Base-by-base conservation (phyloP, 92 coral and sea anemone genomes). In the Bergia puertoricense region DNA sequence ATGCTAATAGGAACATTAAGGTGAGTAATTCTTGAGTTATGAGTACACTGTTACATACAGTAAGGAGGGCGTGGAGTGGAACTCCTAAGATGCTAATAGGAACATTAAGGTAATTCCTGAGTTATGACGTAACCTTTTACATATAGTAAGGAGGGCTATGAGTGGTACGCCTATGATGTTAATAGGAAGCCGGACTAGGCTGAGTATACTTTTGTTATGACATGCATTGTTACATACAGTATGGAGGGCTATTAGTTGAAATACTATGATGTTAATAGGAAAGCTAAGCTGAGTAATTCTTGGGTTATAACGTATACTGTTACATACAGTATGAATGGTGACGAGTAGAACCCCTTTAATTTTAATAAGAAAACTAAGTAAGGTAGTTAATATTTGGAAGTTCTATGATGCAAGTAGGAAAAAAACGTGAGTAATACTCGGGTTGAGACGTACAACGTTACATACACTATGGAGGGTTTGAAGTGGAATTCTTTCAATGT, bases 401-500 rank as follows among this genome's bases (percentile, higher is more conserved):
- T 48, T 39, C 41, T 6, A 72, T 23, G 76, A 40, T 72, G 72
- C 15, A 8, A 15, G 15, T 66, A n/a, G 72, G 18, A 2, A 66
- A 48, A 48, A 4, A 8, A 48, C 5, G 23, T 62, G 37, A 82
- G 76, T 13, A 68, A 69, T 16, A 8, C 22, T 82, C 68, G 86
- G 86, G 76, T 67, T 82, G 1, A 1, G 16, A 81, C 36, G 8
- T 81, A 81, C 85, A 81, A 81, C 18, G 5, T 81, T 38, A 81
- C 75, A 1, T 81, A 81, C 54, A 81, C 39, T 43, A 67, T 67
- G 62, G 76, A 82, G 54, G 86, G 62, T 8, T 44, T 44, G 36
- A 59, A 82, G 37, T 82, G 65, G 86, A n/a, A 67, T 43, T 15
- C 62, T 9, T 40, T 62, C 20, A 46, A 67, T 23, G 44, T 80